phyloP scores from a whole-genome alignment of 2,797 vertebrate species.

The Presbytis comata region DNA sequence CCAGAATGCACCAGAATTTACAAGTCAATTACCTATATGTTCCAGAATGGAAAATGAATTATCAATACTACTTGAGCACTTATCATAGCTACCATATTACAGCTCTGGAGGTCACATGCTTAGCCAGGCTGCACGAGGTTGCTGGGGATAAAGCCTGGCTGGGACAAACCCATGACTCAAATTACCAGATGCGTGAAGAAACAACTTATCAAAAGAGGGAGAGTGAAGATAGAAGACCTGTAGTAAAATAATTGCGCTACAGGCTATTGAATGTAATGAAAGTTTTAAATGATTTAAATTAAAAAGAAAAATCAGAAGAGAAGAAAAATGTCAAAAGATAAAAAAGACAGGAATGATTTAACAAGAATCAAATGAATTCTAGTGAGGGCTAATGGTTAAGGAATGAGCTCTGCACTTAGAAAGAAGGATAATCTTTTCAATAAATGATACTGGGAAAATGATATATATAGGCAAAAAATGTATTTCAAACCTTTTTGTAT shows the following conservation, averaged over 20 bases:
- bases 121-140: background rate
- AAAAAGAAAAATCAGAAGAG: background rate
- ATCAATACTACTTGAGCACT: background rate
- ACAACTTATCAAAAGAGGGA: fast-evolving
- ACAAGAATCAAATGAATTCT: background rate
- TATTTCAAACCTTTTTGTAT: background rate
- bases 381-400: background rate
- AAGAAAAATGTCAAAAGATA: background rate
- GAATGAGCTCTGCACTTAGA: background rate
- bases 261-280: background rate
- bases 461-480: background rate
- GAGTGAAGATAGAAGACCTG: background rate
- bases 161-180: background rate
- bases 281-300: background rate
- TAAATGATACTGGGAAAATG: background rate
- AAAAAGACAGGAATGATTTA: background rate
- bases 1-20: background rate
- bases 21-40: background rate
- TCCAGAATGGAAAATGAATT: background rate
- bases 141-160: background rate
- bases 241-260: background rate
- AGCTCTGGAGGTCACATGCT: background rate
- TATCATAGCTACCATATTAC: background rate
- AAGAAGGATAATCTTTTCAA: background rate
- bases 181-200: background rate